Evolutionary conservation across 2,113 vertebrate species (phyloP).

Genomic region (Candoia aspera): DNA sequence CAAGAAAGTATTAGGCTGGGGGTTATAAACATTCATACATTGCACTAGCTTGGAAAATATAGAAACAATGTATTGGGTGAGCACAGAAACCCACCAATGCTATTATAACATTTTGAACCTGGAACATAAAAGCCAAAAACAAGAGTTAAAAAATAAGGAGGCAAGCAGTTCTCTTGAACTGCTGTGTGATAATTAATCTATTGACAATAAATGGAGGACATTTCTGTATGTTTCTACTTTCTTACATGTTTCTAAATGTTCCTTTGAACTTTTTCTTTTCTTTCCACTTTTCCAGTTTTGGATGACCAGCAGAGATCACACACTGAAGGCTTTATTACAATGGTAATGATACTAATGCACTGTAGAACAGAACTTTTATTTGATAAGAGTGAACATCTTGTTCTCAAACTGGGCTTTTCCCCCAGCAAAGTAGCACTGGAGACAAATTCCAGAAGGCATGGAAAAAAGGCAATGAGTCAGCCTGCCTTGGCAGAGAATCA

Average conservation of each 20-base stretch:
- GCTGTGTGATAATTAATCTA: background rate
- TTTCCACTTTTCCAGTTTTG: background rate
- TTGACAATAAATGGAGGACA: background rate
- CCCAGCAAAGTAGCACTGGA: background rate
- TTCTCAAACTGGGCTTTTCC: background rate
- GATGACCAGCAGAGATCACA: conserved; percentile 1
- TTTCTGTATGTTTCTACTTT: background rate
- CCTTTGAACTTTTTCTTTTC: background rate
- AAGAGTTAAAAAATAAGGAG: background rate
- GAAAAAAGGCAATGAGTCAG: background rate
- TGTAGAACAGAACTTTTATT: background rate
- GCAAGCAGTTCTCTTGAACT: background rate
- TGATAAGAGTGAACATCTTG: conserved; percentile 4
- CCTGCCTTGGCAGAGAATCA: background rate
- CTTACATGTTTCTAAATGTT: background rate
- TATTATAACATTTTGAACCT: background rate
- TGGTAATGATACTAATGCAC: background rate
- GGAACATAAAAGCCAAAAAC: background rate
- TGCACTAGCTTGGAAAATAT: background rate
- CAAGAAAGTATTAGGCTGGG: background rate
- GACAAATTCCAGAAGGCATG: background rate
- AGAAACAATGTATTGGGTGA: background rate
- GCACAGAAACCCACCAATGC: background rate
- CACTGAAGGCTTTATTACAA: conserved; percentile 9
- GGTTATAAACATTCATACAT: background rate